Percentiles rank a stretch among this genome's conserved stretches.
Conservation (phyloP, 2,888 invertebrate genomes). For the Rhaphigaster nebulosa region DNA sequence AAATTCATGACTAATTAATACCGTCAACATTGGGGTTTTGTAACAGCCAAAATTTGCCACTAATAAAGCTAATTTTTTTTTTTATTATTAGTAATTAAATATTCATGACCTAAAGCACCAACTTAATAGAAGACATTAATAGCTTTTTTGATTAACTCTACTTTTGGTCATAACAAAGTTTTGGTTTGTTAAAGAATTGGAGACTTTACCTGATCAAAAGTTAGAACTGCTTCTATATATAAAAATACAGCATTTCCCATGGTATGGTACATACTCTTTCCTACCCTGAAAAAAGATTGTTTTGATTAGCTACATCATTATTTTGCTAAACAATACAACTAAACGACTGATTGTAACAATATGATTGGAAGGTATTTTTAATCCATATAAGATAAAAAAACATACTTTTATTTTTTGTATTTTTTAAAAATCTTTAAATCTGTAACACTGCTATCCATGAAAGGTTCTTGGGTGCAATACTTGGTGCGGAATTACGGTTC, state of each 20-base stretch:
- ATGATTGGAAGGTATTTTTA: neutral
- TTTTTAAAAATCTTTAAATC: too few relatives aligned
- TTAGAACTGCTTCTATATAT: constrained; percentile 93
- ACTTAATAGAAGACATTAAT: neutral
- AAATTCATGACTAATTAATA: too few relatives aligned
- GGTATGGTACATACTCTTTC: constrained; percentile 91
- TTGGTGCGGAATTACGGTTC: too few relatives aligned
- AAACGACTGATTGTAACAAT: neutral
- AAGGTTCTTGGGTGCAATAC: too few relatives aligned
- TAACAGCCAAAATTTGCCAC: too few relatives aligned
- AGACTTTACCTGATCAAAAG: constrained; percentile 78
- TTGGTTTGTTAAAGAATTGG: neutral
- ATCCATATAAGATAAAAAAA: neutral
- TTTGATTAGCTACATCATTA: neutral
- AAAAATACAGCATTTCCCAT: constrained; percentile 89
- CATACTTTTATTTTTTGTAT: too few relatives aligned
- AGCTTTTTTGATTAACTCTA: neutral
- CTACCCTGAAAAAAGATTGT: constrained; percentile 74
- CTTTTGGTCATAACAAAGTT: neutral
- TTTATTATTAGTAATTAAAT: neutral
- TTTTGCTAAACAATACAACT: neutral
- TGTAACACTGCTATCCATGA: neutral
- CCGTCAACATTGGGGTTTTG: too few relatives aligned
- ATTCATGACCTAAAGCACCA: neutral
- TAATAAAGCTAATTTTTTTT: too few relatives aligned